Evolutionary conservation across 2,888 invertebrate genomes (phyloP).

Genomic region (Pachydiplax longipennis): DNA sequence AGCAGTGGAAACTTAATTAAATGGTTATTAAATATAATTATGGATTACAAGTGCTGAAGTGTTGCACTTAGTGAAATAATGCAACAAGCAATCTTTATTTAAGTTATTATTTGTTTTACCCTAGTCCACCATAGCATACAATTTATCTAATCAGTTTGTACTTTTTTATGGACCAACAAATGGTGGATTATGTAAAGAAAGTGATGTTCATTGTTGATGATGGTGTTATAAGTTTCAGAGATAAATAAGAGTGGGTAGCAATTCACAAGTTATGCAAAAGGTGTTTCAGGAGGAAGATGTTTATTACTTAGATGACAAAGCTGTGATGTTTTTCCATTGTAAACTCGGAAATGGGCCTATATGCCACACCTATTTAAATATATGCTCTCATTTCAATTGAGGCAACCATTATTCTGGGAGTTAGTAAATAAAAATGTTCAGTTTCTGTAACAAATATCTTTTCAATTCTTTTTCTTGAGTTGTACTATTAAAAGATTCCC

Average conservation of each 20-base stretch:
- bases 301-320: slow-evolving; percentile 40
- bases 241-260: not conserved
- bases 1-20: slow-evolving; percentile 25
- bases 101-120: slow-evolving; percentile 42
- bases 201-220: slow-evolving; percentile 31
- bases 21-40: slow-evolving; percentile 9
- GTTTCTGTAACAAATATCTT: slow-evolving; percentile 19
- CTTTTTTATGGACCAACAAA: slow-evolving; percentile 35
- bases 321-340: slow-evolving; percentile 43
- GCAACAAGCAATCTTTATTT: slow-evolving; percentile 28
- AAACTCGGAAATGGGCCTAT: slow-evolving; percentile 36
- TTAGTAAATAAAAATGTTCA: slow-evolving; percentile 39
- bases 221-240: not conserved
- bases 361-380: slow-evolving; percentile 25
- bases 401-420: slow-evolving; percentile 41
- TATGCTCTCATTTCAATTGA: slow-evolving; percentile 28
- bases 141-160: slow-evolving; percentile 25
- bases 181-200: slow-evolving; percentile 31
- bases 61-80: slow-evolving; percentile 1
- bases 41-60: slow-evolving; percentile 2
- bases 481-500: not conserved
- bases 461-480: slow-evolving; percentile 12
- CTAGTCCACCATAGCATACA: slow-evolving; percentile 26
- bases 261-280: slow-evolving; percentile 6
- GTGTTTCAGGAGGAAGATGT: slow-evolving; percentile 11